Conservation (phyloP, 2,888 invertebrate species). For the Lasioglossum oenotherae region DNA sequence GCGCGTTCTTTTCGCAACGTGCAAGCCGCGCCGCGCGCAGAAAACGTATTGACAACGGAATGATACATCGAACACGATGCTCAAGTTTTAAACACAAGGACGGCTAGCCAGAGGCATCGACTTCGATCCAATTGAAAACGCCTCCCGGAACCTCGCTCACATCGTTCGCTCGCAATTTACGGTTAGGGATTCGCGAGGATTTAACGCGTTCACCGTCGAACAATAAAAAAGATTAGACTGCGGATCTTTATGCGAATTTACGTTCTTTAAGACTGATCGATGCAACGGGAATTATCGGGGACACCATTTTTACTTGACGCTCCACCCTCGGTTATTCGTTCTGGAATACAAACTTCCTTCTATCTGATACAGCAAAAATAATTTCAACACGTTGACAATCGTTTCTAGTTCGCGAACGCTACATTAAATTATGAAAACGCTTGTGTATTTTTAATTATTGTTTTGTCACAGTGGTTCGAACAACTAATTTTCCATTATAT, state of each 20-base stretch:
- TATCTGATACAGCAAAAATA: not conserved
- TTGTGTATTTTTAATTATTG: no score
- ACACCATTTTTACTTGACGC: not conserved
- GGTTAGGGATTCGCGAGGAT: conserved; percentile 3
- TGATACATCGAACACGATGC: conserved; percentile 18
- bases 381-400: not conserved
- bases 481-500: not conserved
- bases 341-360: not conserved
- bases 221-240: conserved; percentile 2
- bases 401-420: no score
- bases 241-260: conserved; percentile 6
- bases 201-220: conserved; percentile 8
- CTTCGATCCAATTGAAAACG: conserved; percentile 15
- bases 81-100: conserved; percentile 2
- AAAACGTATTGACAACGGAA: not conserved
- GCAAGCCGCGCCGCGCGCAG: not conserved
- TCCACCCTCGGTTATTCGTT: not conserved
- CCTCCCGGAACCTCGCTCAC: not conserved
- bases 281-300: not conserved
- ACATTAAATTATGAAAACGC: no score
- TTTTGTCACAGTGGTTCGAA: not conserved
- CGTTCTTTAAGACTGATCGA: conserved; percentile 6
- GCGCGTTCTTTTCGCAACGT: not conserved
- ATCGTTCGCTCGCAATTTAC: not conserved
- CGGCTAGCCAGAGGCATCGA: not conserved